Conservation (phyloP, 2,888 invertebrate genomes). For the Nowickia ferox region DNA sequence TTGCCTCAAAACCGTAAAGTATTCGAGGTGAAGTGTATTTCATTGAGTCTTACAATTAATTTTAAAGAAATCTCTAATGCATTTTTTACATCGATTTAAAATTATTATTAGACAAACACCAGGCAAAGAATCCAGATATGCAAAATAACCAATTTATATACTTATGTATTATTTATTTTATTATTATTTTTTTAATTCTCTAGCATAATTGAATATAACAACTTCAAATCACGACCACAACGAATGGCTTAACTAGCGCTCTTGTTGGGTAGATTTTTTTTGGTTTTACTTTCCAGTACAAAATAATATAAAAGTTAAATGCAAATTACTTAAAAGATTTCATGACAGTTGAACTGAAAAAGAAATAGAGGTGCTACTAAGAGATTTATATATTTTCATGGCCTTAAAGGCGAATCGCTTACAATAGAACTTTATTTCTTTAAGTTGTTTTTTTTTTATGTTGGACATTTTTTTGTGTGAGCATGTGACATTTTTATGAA, state of each 20-base stretch:
- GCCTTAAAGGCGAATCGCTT: neutral
- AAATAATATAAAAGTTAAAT: slow-evolving; percentile 44
- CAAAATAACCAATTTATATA: slow-evolving; percentile 68
- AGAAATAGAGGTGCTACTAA: slow-evolving; percentile 36
- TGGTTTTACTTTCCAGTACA: slow-evolving; percentile 25
- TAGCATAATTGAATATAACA: slow-evolving; percentile 64
- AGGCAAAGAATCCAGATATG: slow-evolving; percentile 61
- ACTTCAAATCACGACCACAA: slow-evolving; percentile 62
- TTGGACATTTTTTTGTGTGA: slow-evolving; percentile 47
- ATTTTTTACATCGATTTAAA: neutral
- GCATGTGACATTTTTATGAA: slow-evolving; percentile 42
- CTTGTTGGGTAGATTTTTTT: slow-evolving; percentile 35
- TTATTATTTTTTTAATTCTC: slow-evolving; percentile 27
- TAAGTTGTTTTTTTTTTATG: neutral
- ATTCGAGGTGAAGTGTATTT: no score
- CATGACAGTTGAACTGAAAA: slow-evolving; percentile 42
- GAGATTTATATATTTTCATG: neutral
- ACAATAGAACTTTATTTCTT: slow-evolving; percentile 8
- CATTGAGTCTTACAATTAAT: no score
- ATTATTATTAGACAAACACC: slow-evolving; percentile 45
- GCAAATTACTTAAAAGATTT: slow-evolving; percentile 59
- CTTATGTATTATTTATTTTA: slow-evolving; percentile 27
- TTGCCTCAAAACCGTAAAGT: no score
- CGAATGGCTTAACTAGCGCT: slow-evolving; percentile 48
- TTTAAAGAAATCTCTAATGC: slow-evolving; percentile 10